Evolutionary conservation across 1,140 invertebrate species (phyloP).

Genomic region (Lepidurus arcticus): DNA sequence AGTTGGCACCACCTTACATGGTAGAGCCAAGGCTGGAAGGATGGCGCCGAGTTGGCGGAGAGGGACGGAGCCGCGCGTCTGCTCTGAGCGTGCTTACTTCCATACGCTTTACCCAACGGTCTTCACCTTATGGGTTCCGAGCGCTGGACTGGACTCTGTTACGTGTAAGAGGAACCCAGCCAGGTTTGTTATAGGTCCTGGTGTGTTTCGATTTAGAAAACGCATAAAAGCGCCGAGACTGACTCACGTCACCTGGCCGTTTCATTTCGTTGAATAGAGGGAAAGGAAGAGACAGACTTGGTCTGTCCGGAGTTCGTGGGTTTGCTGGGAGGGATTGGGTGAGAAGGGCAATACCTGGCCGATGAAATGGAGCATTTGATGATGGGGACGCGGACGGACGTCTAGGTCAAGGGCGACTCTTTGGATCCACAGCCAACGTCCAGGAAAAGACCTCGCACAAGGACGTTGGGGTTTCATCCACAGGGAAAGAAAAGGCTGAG

Average conservation of each 20-base stretch:
- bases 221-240: too few relatives aligned
- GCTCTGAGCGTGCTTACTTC: neutral
- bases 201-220: too few relatives aligned
- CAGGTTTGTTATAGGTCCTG: too few relatives aligned
- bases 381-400: neutral
- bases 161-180: too few relatives aligned
- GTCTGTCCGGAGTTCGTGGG: too few relatives aligned
- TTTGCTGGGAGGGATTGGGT: too few relatives aligned
- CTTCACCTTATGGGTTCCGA: too few relatives aligned
- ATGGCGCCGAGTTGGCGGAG: neutral
- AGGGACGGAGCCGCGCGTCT: neutral
- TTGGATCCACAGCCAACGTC: neutral
- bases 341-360: neutral
- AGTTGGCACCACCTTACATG: slow-evolving; percentile 11
- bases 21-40: neutral
- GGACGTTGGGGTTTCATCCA: neutral
- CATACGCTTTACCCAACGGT: too few relatives aligned
- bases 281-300: too few relatives aligned
- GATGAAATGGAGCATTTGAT: neutral
- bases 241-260: too few relatives aligned
- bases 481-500: neutral
- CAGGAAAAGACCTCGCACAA: slow-evolving; percentile 14
- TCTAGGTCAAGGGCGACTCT: neutral
- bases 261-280: too few relatives aligned
- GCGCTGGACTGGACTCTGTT: too few relatives aligned